phyloP scores from a whole-genome alignment of 1,140 invertebrate species.

The Tetramorium alpestre region DNA sequence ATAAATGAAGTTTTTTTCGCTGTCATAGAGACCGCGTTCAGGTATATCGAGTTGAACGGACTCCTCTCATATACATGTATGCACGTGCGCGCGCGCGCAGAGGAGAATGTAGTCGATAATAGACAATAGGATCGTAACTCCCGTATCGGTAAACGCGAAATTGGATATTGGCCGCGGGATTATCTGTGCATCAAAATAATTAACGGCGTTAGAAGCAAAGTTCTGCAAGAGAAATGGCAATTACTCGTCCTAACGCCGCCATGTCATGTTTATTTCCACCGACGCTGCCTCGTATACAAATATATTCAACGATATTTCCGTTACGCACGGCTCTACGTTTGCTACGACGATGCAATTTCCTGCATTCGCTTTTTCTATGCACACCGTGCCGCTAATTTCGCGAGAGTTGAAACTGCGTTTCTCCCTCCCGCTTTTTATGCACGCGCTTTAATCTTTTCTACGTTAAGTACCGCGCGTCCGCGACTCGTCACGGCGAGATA shows the following conservation, averaged over 20 bases:
- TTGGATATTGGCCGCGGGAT: conserved; percentile 72
- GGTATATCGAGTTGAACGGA: background rate
- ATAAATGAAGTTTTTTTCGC: conserved; percentile 59
- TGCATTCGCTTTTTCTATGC: conserved; percentile 36
- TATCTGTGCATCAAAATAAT: conserved; percentile 75
- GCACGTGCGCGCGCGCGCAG: no score
- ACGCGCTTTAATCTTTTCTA: conserved; percentile 51
- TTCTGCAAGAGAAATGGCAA: conserved; percentile 69
- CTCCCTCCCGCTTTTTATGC: conserved; percentile 10
- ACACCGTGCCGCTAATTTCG: conserved; percentile 35
- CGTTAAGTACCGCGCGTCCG: conserved; percentile 39
- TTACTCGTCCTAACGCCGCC: conserved; percentile 52
- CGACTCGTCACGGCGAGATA: conserved; percentile 26
- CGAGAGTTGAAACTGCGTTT: conserved; percentile 41
- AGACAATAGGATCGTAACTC: conserved; percentile 67
- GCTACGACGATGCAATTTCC: conserved; percentile 50
- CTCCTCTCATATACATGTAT: background rate
- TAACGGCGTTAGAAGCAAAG: conserved; percentile 69
- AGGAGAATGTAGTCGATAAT: conserved; percentile 22
- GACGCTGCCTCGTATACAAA: background rate
- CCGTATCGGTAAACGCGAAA: conserved; percentile 66
- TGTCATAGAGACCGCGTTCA: conserved; percentile 14
- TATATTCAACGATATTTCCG: conserved; percentile 16
- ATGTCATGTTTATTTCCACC: conserved; percentile 45
- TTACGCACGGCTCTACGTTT: background rate